A percentile compares a stretch with the other conserved stretches of the same genome.
phyloP scores from a whole-genome alignment of 2,888 invertebrate genomes.

The Eupeodes latifasciatus region DNA sequence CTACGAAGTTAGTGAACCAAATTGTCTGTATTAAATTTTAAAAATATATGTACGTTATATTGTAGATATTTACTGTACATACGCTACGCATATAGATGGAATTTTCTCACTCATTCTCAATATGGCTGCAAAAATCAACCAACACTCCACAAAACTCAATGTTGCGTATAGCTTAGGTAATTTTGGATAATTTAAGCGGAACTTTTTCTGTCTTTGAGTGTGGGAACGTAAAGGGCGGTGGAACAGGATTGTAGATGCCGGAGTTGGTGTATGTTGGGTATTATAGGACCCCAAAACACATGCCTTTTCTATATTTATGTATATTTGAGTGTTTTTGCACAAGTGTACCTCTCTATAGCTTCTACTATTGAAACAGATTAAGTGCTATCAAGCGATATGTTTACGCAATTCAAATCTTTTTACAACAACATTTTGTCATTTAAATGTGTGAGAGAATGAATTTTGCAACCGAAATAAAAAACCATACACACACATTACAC shows the following conservation, averaged over 20 bases:
- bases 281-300: background rate
- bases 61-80: background rate
- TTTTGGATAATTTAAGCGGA: constrained; percentile 31
- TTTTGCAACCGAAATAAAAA: background rate
- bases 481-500: background rate
- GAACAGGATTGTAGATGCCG: background rate
- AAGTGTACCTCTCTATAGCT: too few relatives aligned
- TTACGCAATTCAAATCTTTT: constrained; percentile 2
- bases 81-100: background rate
- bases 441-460: background rate
- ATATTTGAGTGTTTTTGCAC: background rate
- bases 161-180: constrained; percentile 33
- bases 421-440: background rate
- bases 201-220: background rate
- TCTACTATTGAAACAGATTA: background rate
- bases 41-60: constrained; percentile 17
- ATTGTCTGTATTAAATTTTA: constrained; percentile 36
- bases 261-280: background rate
- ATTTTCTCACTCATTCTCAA: background rate
- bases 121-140: constrained; percentile 25
- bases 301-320: background rate
- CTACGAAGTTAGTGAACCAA: constrained; percentile 38
- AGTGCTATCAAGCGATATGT: constrained; percentile 14
- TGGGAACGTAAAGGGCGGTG: background rate
- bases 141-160: constrained; percentile 34